Conservation (phyloP, 2,797 vertebrate species). For the Peromyscus aztecus region DNA sequence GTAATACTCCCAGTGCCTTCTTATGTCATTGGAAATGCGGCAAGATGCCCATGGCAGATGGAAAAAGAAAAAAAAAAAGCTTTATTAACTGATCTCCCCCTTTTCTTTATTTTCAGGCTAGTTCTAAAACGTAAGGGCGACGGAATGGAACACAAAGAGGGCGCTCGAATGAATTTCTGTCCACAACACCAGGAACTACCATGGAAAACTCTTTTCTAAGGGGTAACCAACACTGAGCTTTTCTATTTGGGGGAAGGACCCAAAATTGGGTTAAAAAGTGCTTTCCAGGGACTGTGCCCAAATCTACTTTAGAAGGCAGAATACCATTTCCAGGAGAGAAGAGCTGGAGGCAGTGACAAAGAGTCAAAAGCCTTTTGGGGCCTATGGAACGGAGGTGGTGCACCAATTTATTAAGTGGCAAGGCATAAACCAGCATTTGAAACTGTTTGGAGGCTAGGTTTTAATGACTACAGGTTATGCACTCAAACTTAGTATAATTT, state of each 20-base stretch:
- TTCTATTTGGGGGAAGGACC: conserved; percentile 73
- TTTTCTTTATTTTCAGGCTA: conserved; percentile 64
- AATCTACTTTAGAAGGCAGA: conserved; percentile 69
- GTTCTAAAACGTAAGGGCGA: conserved; percentile 61
- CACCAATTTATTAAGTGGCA: background rate
- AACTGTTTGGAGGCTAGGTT: conserved; percentile 13
- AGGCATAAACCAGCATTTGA: background rate
- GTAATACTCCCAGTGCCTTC: background rate
- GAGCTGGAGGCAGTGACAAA: conserved; percentile 70
- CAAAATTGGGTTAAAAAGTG: conserved; percentile 68
- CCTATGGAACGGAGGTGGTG: background rate
- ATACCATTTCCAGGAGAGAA: conserved; percentile 74
- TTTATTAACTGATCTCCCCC: background rate
- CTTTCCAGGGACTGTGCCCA: conserved; percentile 55
- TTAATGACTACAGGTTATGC: background rate
- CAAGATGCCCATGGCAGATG: conserved; percentile 1
- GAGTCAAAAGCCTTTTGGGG: background rate
- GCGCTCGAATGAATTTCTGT: conserved; percentile 39
- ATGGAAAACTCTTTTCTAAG: conserved; percentile 49
- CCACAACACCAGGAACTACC: conserved; percentile 8
- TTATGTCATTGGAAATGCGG: background rate
- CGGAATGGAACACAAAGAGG: background rate
- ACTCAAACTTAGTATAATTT: background rate
- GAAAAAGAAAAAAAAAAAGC: background rate
- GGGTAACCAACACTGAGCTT: conserved; percentile 23